Evolutionary conservation across 1,140 invertebrate species (phyloP).

Genomic region (Hylyphantes graminicola): DNA sequence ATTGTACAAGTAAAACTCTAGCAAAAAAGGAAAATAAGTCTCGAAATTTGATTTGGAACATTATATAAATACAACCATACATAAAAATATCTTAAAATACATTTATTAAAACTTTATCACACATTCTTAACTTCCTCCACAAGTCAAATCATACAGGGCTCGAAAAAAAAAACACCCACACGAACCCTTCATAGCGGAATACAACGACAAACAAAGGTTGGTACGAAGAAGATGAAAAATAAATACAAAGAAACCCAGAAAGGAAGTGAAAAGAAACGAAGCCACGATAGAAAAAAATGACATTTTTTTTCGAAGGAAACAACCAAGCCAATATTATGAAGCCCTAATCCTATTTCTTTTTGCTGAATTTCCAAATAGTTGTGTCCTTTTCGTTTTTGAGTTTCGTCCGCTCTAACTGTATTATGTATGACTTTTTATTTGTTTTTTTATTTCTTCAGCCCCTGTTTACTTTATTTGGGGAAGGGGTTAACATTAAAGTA

Average conservation of each 20-base stretch:
- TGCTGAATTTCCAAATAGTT: slow-evolving; percentile 46
- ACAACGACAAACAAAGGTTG: slow-evolving; percentile 23
- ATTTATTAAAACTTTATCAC: no score
- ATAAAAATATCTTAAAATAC: no score
- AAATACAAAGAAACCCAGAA: slow-evolving; percentile 39
- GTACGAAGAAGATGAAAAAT: slow-evolving; percentile 33
- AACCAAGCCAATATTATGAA: slow-evolving; percentile 50
- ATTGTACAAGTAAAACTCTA: no score
- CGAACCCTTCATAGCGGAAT: slow-evolving; percentile 7
- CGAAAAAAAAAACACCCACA: not conserved
- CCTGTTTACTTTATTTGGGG: slow-evolving; percentile 24
- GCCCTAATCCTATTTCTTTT: slow-evolving; percentile 50
- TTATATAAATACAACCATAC: no score
- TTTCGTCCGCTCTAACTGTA: slow-evolving; percentile 43
- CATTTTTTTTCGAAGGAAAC: slow-evolving; percentile 1
- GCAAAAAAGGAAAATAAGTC: no score
- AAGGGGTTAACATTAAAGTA: slow-evolving; percentile 2
- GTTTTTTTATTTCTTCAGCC: not conserved
- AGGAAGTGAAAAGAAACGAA: slow-evolving; percentile 45
- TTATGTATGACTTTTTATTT: slow-evolving; percentile 24
- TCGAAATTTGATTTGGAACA: no score
- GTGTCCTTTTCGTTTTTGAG: slow-evolving; percentile 15
- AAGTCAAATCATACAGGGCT: not conserved
- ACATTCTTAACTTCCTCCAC: not conserved
- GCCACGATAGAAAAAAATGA: slow-evolving; percentile 8